Evolutionary conservation across 2,888 invertebrate genomes (phyloP).

Genomic region (Troides helena): DNA sequence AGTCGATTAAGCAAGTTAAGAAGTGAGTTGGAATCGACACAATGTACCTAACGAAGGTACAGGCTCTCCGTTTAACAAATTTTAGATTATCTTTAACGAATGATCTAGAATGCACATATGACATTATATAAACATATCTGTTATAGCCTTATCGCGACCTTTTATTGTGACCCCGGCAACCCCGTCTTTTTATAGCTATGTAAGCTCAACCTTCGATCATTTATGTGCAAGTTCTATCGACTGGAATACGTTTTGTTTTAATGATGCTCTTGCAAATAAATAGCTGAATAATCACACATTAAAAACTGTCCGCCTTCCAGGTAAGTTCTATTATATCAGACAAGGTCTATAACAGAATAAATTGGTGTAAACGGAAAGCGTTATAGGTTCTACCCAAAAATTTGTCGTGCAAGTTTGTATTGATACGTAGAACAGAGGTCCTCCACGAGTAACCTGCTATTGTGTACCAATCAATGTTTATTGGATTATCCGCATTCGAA

Average conservation of each 20-base stretch:
- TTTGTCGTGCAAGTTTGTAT: background rate
- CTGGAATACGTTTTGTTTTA: too few species aligned
- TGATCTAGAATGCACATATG: background rate
- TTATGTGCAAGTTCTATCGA: too few species aligned
- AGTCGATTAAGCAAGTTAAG: too few species aligned
- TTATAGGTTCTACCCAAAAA: background rate
- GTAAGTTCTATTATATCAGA: too few species aligned
- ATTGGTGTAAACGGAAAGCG: background rate
- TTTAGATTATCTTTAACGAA: background rate
- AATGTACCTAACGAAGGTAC: too few species aligned
- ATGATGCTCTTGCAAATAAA: too few species aligned
- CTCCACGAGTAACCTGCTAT: slow-evolving; percentile 11
- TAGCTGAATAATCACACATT: too few species aligned
- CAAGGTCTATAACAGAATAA: background rate
- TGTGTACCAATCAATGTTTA: slow-evolving; percentile 22
- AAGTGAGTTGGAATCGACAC: too few species aligned
- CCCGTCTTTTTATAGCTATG: background rate
- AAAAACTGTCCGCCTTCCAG: too few species aligned
- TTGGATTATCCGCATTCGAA: slow-evolving; percentile 17
- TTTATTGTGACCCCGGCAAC: background rate
- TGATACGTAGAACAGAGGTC: slow-evolving; percentile 17
- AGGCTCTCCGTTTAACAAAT: background rate
- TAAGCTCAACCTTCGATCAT: too few species aligned
- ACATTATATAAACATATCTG: background rate
- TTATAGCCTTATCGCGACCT: background rate